phyloP scores from a whole-genome alignment of 2,888 invertebrate genomes.

The Monoplex corrugatus region DNA sequence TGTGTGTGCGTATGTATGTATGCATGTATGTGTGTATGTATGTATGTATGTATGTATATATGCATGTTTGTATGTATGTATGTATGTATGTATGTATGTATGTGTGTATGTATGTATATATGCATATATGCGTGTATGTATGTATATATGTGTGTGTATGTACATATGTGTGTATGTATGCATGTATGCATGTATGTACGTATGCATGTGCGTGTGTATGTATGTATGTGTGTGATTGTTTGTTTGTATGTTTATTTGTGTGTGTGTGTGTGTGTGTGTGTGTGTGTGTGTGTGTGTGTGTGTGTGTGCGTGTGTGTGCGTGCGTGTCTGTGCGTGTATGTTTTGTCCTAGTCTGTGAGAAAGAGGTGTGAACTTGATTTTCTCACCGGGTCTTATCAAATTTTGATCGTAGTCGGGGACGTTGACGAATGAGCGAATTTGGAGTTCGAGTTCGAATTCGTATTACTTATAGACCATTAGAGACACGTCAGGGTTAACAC shows the following conservation, averaged over 20 bases:
- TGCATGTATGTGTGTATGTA: too few species aligned
- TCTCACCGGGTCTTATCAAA: too few species aligned
- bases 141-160: not conserved
- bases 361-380: too few species aligned
- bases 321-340: not conserved
- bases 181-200: not conserved
- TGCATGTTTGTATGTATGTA: too few species aligned
- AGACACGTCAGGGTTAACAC: too few species aligned
- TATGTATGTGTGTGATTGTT: not conserved
- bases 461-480: too few species aligned
- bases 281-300: slow-evolving; percentile 13
- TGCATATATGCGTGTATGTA: not conserved
- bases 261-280: not conserved
- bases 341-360: too few species aligned
- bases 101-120: not conserved
- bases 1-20: too few species aligned
- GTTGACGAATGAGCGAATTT: too few species aligned
- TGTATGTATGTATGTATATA: too few species aligned
- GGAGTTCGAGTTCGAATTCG: too few species aligned
- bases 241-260: not conserved
- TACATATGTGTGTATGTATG: not conserved
- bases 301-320: slow-evolving; percentile 2
- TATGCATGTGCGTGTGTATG: not conserved
- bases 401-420: too few species aligned
- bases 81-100: not conserved